Conservation (phyloP, 2,113 vertebrate genomes). For the Copsychus sechellarum region DNA sequence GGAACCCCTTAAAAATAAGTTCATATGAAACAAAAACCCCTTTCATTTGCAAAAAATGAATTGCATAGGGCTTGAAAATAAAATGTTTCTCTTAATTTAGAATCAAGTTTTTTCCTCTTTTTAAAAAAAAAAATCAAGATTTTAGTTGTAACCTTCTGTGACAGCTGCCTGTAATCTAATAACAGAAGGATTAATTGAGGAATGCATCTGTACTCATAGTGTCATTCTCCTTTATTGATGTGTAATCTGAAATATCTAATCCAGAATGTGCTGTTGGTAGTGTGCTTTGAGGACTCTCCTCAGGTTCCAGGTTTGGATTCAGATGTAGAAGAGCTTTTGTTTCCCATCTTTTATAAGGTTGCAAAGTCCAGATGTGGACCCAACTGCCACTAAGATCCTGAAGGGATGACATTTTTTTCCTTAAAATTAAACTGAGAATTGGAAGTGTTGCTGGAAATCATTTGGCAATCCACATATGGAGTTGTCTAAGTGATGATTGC, state of each 20-base stretch:
- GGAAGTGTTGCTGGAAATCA: neutral
- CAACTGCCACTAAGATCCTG: neutral
- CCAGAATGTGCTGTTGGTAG: neutral
- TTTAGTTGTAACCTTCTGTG: neutral
- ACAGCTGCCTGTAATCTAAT: neutral
- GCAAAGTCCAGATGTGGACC: neutral
- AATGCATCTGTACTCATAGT: neutral
- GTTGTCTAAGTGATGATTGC: neutral
- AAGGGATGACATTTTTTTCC: neutral
- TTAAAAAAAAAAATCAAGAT: neutral
- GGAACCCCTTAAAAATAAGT: neutral
- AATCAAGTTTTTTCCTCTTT: neutral
- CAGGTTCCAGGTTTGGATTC: neutral
- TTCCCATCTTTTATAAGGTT: neutral
- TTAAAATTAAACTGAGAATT: neutral
- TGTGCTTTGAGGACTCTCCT: neutral
- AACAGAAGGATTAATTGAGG: neutral
- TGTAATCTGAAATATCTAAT: neutral
- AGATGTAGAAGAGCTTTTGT: neutral
- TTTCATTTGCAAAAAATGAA: neutral
- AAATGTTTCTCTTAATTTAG: neutral
- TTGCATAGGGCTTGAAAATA: neutral
- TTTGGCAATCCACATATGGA: neutral
- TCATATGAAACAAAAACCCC: conserved; percentile 2
- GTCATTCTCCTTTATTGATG: neutral